Evolutionary conservation across 2,888 invertebrate species (phyloP).

Genomic region (Apamea crenata): DNA sequence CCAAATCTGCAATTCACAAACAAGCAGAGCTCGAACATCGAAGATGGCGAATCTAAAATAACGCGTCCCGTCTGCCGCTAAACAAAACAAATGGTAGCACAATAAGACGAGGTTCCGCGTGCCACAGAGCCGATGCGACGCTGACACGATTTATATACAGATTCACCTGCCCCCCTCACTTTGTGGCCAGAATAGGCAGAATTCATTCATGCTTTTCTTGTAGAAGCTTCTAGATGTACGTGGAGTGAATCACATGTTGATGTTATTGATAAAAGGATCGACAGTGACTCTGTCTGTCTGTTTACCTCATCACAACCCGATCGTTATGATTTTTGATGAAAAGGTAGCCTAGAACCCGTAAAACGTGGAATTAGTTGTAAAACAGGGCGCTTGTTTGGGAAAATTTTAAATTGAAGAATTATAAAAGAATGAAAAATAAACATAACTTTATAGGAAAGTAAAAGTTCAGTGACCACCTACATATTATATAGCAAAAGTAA

Average conservation of each 20-base stretch:
- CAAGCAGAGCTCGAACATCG: conserved; percentile 66
- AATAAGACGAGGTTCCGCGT: conserved; percentile 89
- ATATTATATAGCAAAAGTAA: too few species aligned
- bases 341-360: fast-evolving
- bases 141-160: conserved; percentile 83
- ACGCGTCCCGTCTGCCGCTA: conserved; percentile 77
- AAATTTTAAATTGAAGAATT: background rate
- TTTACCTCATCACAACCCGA: background rate
- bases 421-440: background rate
- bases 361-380: background rate
- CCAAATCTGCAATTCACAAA: conserved; percentile 46
- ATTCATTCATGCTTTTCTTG: conserved; percentile 75
- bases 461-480: background rate
- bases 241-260: conserved; percentile 12
- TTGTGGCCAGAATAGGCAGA: conserved; percentile 70
- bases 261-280: background rate
- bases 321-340: too few species aligned
- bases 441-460: too few species aligned
- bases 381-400: background rate
- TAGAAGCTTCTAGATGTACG: conserved; percentile 36
- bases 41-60: conserved; percentile 85
- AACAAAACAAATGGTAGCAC: conserved; percentile 85
- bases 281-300: too few species aligned
- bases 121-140: conserved; percentile 80
- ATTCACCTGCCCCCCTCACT: conserved; percentile 80